A percentile compares a stretch with the other conserved stretches of the same genome.
These are phyloP conservation scores for Tenrec ecaudatus DNA, from an alignment of 2,113 vertebrate species.

Conservation along the genomic window DNA sequence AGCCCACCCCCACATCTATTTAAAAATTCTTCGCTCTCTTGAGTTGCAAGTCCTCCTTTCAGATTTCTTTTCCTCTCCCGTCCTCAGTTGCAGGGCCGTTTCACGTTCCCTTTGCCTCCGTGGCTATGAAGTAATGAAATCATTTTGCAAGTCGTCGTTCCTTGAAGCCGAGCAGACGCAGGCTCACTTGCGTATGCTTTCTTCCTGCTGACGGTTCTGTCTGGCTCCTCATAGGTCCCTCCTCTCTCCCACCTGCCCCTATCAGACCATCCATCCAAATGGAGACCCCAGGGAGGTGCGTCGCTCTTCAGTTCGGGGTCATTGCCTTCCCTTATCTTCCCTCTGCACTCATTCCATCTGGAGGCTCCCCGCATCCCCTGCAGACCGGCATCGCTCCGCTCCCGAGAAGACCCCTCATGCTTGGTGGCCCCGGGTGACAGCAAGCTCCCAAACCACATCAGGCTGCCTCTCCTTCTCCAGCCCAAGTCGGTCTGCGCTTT, in stretches of 20 bases:
- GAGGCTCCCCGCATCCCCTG: constrained; percentile 22
- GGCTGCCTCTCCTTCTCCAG: constrained; percentile 42
- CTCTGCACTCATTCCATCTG: constrained; percentile 63
- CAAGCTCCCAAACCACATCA: constrained; percentile 63
- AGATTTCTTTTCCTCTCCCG: background rate
- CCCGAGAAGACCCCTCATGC: background rate
- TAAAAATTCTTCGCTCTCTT: constrained; percentile 32
- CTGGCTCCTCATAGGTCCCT: constrained; percentile 45
- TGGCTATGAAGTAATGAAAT: constrained; percentile 3
- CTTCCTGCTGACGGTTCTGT: constrained; percentile 32
- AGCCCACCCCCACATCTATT: background rate
- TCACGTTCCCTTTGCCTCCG: background rate
- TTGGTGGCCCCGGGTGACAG: constrained; percentile 53
- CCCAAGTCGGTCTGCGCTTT: constrained; percentile 14
- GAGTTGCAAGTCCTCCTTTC: constrained; percentile 6
- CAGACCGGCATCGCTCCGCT: constrained; percentile 71
- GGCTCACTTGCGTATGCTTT: constrained; percentile 45
- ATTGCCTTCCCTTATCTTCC: constrained; percentile 74
- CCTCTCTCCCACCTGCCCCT: constrained; percentile 51
- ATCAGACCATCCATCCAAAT: constrained; percentile 73
- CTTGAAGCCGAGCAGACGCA: background rate
- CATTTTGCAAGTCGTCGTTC: background rate
- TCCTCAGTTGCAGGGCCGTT: background rate
- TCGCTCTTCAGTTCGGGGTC: constrained; percentile 68
- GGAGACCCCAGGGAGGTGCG: constrained; percentile 69